Base-by-base conservation (phyloP, 2,797 vertebrate genomes). In the Poeciliopsis paucimaculata region DNA sequence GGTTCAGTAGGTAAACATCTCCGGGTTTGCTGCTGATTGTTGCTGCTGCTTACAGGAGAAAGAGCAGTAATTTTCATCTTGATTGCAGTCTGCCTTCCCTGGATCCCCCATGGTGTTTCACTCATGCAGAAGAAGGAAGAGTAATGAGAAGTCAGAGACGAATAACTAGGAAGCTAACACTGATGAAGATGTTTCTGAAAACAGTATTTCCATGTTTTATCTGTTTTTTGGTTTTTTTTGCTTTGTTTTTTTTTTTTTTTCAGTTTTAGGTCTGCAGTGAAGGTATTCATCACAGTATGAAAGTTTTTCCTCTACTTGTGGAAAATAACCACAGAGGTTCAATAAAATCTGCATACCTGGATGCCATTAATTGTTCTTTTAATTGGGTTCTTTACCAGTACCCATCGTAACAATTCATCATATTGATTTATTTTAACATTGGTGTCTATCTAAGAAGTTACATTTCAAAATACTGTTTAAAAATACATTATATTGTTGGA, bases 61-160 rank as follows among this genome's bases (percentile, higher is more conserved):
- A 83, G 66, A 81, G 74, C 79, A 0, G 71, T 86, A 51, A 88
- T 91, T 88, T 84, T 76, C 76, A 20, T 64, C 73, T 71, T 88
- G 89, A 92, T 87, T 89, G 88, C 85, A 46, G 82, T 11, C 55
- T 73, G 71, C 57, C 80, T 70, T 73, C 79, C 84, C 86, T 70
- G 80, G 57, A 5, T 84, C 68, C 77, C 81, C 81, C 71, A 78
- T n/a, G 18, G 76, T n/a, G 64, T 84, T 76, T 83, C 75, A 73
- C 62, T 77, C 51, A 2, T 53, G 71, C 75, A 85, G 36, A 73
- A 75, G 20, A 62, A 45, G 10, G 28, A 62, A 55, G 16, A 28
- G 39, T 26, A 70, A 39, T 36, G 43, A 28, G 46, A 45, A 15
- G 62, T 72, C 16, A 18, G 76, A 31, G 75, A 73, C 11, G 64